Percentiles rank a stretch among this genome's conserved stretches.
phyloP scores from a whole-genome alignment of 2,113 vertebrate species.

The Caranx ignobilis region DNA sequence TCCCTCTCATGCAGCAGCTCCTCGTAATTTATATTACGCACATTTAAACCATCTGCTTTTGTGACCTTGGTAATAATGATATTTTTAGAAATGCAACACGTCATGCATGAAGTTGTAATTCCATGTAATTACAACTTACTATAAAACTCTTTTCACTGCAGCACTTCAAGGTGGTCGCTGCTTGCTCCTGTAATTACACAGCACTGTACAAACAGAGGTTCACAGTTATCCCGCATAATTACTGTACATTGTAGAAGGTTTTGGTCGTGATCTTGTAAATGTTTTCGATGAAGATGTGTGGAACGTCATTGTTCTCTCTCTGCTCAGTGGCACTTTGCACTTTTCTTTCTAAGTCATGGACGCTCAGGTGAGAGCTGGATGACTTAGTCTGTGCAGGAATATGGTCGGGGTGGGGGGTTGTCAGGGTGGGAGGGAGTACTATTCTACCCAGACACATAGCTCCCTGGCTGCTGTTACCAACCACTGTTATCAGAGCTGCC shows the following conservation, averaged over 20 bases:
- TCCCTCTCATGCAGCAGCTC: constrained; percentile 2
- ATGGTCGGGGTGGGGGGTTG: no score
- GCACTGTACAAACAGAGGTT: background rate
- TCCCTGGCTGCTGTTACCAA: constrained; percentile 3
- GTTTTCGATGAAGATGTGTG: background rate
- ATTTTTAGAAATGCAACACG: background rate
- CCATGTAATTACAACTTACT: background rate
- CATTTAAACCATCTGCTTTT: background rate
- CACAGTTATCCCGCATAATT: constrained; percentile 2
- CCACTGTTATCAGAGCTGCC: constrained; percentile 31
- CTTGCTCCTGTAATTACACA: background rate
- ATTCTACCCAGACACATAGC: no score
- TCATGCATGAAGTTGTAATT: background rate
- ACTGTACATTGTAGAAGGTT: background rate
- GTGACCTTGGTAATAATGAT: no score
- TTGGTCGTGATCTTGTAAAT: constrained; percentile 1
- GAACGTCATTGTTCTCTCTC: background rate
- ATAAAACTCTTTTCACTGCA: background rate
- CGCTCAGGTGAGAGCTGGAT: no score
- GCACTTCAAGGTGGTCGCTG: background rate
- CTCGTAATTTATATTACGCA: background rate
- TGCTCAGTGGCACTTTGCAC: no score
- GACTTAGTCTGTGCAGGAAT: no score
- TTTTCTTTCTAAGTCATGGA: no score
- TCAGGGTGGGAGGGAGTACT: no score